phyloP scores from a whole-genome alignment of 2,113 vertebrate species.

The Thamnophis sirtalis region DNA sequence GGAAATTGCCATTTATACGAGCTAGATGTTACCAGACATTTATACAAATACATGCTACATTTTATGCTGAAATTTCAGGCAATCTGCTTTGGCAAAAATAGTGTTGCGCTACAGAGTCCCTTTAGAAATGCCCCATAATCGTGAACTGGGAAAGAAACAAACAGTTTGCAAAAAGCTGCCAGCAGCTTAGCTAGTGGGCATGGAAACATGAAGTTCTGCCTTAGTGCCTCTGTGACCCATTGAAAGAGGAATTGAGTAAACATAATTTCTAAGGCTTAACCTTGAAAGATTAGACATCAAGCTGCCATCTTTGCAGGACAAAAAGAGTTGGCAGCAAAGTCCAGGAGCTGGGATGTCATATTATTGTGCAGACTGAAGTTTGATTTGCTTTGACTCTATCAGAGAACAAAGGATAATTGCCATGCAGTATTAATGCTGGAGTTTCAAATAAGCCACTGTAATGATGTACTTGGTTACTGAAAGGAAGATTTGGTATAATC shows the following conservation, averaged over 20 bases:
- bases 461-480: conserved; percentile 1
- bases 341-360: neutral
- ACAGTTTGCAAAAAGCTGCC: neutral
- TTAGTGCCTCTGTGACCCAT: neutral
- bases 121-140: neutral
- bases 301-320: conserved; percentile 3
- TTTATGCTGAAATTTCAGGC: neutral
- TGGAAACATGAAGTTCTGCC: neutral
- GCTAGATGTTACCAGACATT: neutral
- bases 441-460: conserved; percentile 4
- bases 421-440: neutral
- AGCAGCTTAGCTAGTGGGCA: neutral
- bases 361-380: neutral
- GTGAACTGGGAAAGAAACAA: neutral
- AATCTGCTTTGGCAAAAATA: neutral
- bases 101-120: neutral
- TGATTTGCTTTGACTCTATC: neutral
- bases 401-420: conserved; percentile 8
- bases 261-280: neutral
- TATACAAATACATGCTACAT: neutral
- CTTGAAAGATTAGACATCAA: conserved; percentile 18
- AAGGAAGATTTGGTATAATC: conserved; percentile 5
- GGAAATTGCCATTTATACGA: neutral
- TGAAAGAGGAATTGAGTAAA: conserved; percentile 5
- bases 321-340: neutral